These are phyloP conservation scores for Pristionchus fissidentatus DNA, from an alignment of 2,888 invertebrate genomes.

Conservation along the genomic window DNA sequence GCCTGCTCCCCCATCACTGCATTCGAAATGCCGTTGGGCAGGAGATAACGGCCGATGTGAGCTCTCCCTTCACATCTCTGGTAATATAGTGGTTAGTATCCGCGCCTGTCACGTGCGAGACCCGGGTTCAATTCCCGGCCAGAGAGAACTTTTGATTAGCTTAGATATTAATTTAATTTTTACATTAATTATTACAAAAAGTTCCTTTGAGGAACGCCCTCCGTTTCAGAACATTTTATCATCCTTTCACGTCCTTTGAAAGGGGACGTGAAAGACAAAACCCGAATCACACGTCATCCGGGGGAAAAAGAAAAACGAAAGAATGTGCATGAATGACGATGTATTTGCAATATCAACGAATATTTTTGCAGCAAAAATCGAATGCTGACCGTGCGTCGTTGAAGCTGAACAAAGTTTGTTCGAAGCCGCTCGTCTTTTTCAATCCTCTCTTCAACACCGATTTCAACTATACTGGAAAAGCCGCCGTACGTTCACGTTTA, in stretches of 20 bases:
- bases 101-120: slow-evolving; percentile 68
- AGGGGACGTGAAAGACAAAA: too few species aligned
- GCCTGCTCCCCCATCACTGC: not conserved
- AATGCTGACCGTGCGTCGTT: not conserved
- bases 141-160: slow-evolving; percentile 57
- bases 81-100: slow-evolving; percentile 68
- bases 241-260: too few species aligned
- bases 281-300: too few species aligned
- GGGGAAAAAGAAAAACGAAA: too few species aligned
- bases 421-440: not conserved
- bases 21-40: not conserved
- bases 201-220: too few species aligned
- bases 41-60: slow-evolving; percentile 17
- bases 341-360: not conserved
- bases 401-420: not conserved
- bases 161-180: too few species aligned
- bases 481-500: not conserved
- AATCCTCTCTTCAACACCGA: slow-evolving; percentile 44
- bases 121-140: slow-evolving; percentile 69
- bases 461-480: not conserved
- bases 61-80: slow-evolving; percentile 25
- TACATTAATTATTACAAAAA: too few species aligned
- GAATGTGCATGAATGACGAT: too few species aligned
- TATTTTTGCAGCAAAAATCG: not conserved
- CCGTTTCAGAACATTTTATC: too few species aligned